Evolutionary conservation across 1,140 invertebrate species (phyloP).

Genomic region (Achatina immaculata): DNA sequence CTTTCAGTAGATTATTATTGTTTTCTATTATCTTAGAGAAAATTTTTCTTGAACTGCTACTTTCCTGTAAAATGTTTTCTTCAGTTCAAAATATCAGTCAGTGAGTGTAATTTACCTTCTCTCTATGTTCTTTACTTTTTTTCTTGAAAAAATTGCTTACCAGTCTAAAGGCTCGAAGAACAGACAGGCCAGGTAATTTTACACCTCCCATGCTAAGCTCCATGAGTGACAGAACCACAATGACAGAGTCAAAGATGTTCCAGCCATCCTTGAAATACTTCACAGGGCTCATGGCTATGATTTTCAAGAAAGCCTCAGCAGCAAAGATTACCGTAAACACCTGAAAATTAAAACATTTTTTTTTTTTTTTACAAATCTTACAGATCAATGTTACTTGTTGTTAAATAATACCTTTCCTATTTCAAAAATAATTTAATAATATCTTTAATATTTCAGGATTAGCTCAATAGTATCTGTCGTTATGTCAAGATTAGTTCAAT

Average conservation of each 20-base stretch:
- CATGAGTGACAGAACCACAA: slow-evolving; percentile 93
- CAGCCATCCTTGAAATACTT: slow-evolving; percentile 98
- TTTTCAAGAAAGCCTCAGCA: slow-evolving; percentile 94
- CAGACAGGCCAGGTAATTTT: slow-evolving; percentile 86
- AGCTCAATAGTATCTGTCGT: no score
- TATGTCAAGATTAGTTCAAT: no score
- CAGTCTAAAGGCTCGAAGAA: slow-evolving; percentile 97
- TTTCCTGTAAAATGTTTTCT: no score
- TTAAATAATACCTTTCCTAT: neutral
- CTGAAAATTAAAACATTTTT: slow-evolving; percentile 76
- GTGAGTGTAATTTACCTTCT: neutral
- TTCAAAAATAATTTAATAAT: neutral
- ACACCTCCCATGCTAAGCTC: slow-evolving; percentile 94
- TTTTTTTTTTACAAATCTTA: neutral
- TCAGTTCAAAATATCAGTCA: no score
- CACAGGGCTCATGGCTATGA: slow-evolving; percentile 96
- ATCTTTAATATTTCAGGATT: no score
- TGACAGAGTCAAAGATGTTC: slow-evolving; percentile 99
- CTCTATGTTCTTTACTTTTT: neutral
- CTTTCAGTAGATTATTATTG: no score
- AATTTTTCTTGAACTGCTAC: no score
- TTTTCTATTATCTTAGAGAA: no score
- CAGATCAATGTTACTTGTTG: neutral
- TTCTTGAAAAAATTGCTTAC: slow-evolving; percentile 75
- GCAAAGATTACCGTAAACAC: slow-evolving; percentile 98